Base-by-base conservation (phyloP, 2,888 invertebrate genomes). In the Heterodera filipjevi region DNA sequence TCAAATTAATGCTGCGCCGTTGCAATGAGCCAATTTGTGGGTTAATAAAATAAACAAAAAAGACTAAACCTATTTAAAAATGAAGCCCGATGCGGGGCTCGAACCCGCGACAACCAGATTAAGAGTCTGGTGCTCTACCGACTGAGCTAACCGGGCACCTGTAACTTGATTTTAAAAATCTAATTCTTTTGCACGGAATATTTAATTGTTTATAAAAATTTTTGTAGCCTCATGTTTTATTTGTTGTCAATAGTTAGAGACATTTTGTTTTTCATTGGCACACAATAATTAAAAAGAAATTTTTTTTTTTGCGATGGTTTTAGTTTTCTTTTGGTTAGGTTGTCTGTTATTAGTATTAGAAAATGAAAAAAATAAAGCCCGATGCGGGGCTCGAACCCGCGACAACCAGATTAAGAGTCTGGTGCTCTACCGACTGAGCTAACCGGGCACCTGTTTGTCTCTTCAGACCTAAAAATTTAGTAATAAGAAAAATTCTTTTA, bases 1-100 rank as follows among this genome's bases (percentile, higher is more conserved):
- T 99, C 2, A 94, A 94, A 89, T 92, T 93, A 84, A 95, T 95
- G 90, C 92, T 99, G 2, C 91, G 99, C 14, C 94, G 95, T 89
- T 91, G 98, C 0, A 95, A 95, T 5, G 96, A 98, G 90, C 97
- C 99, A 0, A 95, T 98, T 85, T 98, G 98, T 90, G 87, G 22
- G 0, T n/a, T 22, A 19, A 30, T 39, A 3, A 30, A 71, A 66
- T n/a, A n/a, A n/a, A n/a, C 6, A 32, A 66, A 72, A 35, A 72
- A 72, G 19, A 39, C 19, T 1, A 33, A 35, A 35, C n/a, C n/a
- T n/a, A n/a, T 53, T n/a, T 30, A 75, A 73, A 73, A 19, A 19
- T 39, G n/a, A 2, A 82, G 82, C 82, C 82, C 82, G 83, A 81
- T 83, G 83, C 82, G 83, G 83, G 83, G 83, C 83, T 83, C 83